Evolutionary conservation across 2,888 invertebrate species (phyloP).

Genomic region (Hydraecia micacea): DNA sequence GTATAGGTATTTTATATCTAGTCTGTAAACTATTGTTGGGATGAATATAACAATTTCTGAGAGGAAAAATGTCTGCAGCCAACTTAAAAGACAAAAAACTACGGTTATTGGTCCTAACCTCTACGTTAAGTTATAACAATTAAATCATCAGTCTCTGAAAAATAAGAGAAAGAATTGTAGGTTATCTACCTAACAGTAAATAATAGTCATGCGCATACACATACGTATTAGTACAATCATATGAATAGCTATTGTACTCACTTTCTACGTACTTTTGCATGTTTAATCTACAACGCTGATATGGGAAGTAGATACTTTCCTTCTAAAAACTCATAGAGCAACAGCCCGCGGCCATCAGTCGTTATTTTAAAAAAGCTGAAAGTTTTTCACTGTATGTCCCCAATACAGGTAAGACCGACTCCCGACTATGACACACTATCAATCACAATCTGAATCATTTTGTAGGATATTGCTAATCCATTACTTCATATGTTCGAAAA

Average conservation of each 20-base stretch:
- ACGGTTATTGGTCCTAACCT: not conserved
- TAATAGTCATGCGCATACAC: not conserved
- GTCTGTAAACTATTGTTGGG: not conserved
- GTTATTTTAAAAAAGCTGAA: too few species aligned
- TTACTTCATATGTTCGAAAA: too few species aligned
- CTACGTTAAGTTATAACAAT: not conserved
- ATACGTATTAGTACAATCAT: not conserved
- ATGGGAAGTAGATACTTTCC: slow-evolving; percentile 5
- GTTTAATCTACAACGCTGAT: slow-evolving; percentile 15
- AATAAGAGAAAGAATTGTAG: not conserved
- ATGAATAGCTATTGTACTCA: slow-evolving; percentile 6
- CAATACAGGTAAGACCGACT: too few species aligned
- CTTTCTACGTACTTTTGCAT: slow-evolving; percentile 17
- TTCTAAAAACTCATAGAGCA: not conserved
- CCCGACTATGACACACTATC: too few species aligned
- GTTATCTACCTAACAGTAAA: slow-evolving; percentile 22
- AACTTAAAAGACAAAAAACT: not conserved
- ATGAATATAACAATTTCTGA: too few species aligned
- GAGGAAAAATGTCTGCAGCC: not conserved
- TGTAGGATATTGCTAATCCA: too few species aligned
- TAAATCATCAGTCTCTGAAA: not conserved
- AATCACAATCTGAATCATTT: too few species aligned
- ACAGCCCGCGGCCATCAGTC: too few species aligned
- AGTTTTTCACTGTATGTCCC: too few species aligned
- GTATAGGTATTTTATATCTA: not conserved